Percentiles rank a stretch among this genome's conserved stretches.
Evolutionary conservation across 2,797 vertebrate genomes (phyloP).

Genomic region (Danio tinwini): DNA sequence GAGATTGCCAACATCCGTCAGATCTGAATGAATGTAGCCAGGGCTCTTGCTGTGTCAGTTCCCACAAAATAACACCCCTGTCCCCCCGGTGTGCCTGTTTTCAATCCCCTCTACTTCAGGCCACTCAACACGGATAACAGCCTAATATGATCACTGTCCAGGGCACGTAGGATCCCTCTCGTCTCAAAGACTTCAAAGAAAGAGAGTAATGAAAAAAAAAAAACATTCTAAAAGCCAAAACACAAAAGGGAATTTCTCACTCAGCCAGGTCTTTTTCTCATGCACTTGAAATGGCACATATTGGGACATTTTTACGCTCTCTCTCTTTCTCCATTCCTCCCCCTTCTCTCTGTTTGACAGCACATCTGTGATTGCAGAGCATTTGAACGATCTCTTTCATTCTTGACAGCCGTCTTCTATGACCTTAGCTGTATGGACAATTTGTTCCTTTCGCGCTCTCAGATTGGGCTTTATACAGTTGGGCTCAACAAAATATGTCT

Average conservation of each 20-base stretch:
- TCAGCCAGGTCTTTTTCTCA: conserved; percentile 2
- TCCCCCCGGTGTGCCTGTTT: conserved; percentile 66
- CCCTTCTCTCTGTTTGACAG: conserved; percentile 32
- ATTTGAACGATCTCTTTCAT: conserved; percentile 55
- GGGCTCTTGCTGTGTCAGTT: conserved; percentile 64
- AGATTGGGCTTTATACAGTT: conserved; percentile 14
- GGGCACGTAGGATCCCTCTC: conserved; percentile 65
- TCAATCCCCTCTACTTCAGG: conserved; percentile 74
- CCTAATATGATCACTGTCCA: conserved; percentile 80
- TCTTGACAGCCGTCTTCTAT: conserved; percentile 43
- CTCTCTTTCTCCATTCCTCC: neutral
- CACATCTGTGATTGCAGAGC: conserved; percentile 48
- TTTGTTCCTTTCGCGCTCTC: conserved; percentile 29
- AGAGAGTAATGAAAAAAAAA: conserved; percentile 57
- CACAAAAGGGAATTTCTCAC: conserved; percentile 18
- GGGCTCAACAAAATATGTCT: conserved; percentile 15
- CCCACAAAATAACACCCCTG: conserved; percentile 74
- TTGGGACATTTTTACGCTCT: conserved; percentile 2
- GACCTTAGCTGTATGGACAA: conserved; percentile 44
- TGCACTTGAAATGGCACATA: conserved; percentile 43
- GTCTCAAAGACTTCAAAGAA: conserved; percentile 75
- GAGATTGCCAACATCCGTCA: conserved; percentile 80
- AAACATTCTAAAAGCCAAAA: conserved; percentile 53
- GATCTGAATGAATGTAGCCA: conserved; percentile 68
- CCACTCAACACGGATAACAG: conserved; percentile 72